A percentile compares a stretch with the other conserved stretches of the same genome.
Evolutionary conservation across 2,797 vertebrate species (phyloP).

Genomic region (Myotis vivesi): DNA sequence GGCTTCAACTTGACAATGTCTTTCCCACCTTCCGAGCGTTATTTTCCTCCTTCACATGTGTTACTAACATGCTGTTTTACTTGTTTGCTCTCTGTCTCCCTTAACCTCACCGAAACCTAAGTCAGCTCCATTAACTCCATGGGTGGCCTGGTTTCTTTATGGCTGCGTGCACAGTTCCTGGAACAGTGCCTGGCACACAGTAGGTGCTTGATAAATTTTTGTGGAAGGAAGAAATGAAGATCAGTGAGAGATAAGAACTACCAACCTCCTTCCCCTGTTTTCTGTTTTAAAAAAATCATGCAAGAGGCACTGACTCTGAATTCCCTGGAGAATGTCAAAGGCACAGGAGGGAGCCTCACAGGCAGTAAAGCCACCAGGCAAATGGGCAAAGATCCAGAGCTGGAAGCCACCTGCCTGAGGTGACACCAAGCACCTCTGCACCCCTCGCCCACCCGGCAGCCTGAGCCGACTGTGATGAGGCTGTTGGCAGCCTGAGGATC

Average conservation of each 20-base stretch:
- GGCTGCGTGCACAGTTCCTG: accelerated
- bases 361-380: background rate
- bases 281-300: background rate
- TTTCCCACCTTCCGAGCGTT: accelerated
- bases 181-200: background rate
- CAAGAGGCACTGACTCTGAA: background rate
- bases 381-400: background rate
- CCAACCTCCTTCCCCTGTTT: accelerated
- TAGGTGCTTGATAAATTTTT: background rate
- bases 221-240: background rate
- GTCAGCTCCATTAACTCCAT: background rate
- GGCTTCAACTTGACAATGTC: background rate
- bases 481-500: background rate
- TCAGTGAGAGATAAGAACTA: background rate
- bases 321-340: background rate
- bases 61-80: no score
- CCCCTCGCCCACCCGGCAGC: background rate
- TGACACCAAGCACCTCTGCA: background rate
- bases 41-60: background rate
- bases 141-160: background rate
- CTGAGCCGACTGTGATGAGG: accelerated
- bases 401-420: background rate
- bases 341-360: background rate
- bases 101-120: background rate
- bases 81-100: background rate